phyloP scores from a whole-genome alignment of 2,113 vertebrate genomes.

The Anser brachyrhynchus region DNA sequence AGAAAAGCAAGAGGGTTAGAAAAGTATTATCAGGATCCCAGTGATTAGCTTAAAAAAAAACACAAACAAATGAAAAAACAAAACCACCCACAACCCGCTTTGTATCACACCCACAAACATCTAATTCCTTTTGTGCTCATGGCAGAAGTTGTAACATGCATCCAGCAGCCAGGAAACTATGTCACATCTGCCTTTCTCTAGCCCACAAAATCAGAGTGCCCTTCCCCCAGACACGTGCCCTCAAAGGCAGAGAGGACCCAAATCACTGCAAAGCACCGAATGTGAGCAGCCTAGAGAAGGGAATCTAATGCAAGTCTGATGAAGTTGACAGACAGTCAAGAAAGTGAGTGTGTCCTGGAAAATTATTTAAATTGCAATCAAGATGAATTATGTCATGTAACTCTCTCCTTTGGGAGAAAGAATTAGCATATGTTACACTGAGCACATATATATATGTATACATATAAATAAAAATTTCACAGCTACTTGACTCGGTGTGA shows the following conservation, averaged over 20 bases:
- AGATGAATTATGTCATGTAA: background rate
- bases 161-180: background rate
- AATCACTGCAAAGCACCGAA: background rate
- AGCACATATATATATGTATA: background rate
- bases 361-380: constrained; percentile 12
- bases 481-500: rapidly evolving
- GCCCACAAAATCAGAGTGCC: background rate
- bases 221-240: background rate
- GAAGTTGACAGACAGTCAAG: background rate
- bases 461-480: background rate
- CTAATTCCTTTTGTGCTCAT: background rate
- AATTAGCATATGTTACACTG: background rate
- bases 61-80: background rate
- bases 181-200: background rate
- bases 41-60: rapidly evolving
- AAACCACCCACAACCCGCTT: background rate
- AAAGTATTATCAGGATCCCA: background rate
- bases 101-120: background rate
- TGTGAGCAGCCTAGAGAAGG: background rate
- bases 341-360: background rate
- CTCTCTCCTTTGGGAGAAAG: background rate
- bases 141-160: background rate
- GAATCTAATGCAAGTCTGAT: background rate
- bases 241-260: background rate
- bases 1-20: background rate